These are phyloP conservation scores for Chanos chanos DNA, from an alignment of 2,797 vertebrate genomes.

Conservation along the genomic window DNA sequence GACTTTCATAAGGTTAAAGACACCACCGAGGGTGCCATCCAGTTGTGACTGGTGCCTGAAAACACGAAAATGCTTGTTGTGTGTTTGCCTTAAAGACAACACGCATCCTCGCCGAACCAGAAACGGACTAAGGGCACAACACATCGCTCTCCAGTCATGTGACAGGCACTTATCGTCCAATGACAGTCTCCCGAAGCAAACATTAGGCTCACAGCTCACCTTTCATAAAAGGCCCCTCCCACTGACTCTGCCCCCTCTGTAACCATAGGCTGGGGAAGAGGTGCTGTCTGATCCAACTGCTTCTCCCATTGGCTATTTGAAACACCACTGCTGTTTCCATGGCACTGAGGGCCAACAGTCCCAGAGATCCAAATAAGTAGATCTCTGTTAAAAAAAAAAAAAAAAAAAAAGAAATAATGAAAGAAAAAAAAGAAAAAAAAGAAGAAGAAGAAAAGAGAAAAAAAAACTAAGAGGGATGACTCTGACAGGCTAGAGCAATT, in stretches of 20 bases:
- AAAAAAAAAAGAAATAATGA: background rate
- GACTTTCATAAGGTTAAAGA: too few species aligned
- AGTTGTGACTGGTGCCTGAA: too few species aligned
- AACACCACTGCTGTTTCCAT: slow-evolving; percentile 32
- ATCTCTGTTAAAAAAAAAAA: slow-evolving; percentile 11
- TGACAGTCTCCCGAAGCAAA: too few species aligned
- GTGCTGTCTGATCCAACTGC: slow-evolving; percentile 8
- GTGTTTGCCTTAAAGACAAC: too few species aligned
- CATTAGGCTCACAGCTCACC: too few species aligned
- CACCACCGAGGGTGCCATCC: too few species aligned
- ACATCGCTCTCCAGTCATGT: too few species aligned
- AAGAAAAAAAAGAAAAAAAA: too few species aligned
- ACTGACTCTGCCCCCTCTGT: background rate
- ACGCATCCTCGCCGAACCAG: too few species aligned
- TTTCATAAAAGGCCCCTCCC: background rate
- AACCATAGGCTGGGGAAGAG: slow-evolving; percentile 8
- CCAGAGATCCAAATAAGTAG: slow-evolving; percentile 33
- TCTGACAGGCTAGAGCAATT: background rate
- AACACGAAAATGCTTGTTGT: too few species aligned
- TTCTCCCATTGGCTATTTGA: slow-evolving; percentile 26
- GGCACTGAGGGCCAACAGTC: slow-evolving; percentile 18
- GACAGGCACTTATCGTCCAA: too few species aligned
- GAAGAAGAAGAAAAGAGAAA: background rate
- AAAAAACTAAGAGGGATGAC: background rate
- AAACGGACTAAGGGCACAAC: too few species aligned